Evolutionary conservation across 2,888 invertebrate genomes (phyloP), one percentile per base, ranked within the genome.

Genomic region (Lycia hirtaria): DNA sequence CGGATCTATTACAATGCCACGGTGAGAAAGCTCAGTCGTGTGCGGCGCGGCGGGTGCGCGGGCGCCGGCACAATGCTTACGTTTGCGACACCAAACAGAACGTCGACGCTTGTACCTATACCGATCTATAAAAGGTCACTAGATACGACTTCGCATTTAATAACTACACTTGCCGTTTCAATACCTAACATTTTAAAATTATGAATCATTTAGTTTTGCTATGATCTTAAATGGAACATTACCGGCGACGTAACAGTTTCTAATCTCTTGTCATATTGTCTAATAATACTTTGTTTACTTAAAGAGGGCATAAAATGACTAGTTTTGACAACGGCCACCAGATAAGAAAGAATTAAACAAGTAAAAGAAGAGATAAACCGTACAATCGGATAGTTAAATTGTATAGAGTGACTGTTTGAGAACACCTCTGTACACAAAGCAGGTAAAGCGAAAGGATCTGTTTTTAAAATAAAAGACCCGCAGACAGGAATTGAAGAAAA

Each of bases 1-100:
- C 78, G 84, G 79, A 78, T 80, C 76, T 74, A 76, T 77, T 80
- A 83, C 83, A 87, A 86, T 86, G 81, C 85, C 82, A 80, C 76
- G 73, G 76, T 78, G 83, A 85, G 86, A 88, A 87, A 87, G 86
- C 85, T 83, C 75, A 67, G 51, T 50, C 55, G 47, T 40, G 43
- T 40, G 32, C 44, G 14, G 44, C 5, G 35, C 56, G 50, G 35
- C 56, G 50, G 22, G 45, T 48, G 52, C 68, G 68, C 66, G 65
- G 53, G 59, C 62, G 72, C 73, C 40, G 45, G 64, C 64, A 77
- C 78, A 80, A 80, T 78, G 76, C 76, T 69, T 73, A 72, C 68
- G 77, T 80, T 88, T 85, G 80, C 87, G 80, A 87, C 86, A 88
- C 80, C 75, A 71, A 71, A 73, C 72, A 77, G 69, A n/a, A 67